Evolutionary conservation across 2,888 invertebrate genomes (phyloP), one percentile per base, ranked within the genome.

Genomic region (Cantharis nigra): DNA sequence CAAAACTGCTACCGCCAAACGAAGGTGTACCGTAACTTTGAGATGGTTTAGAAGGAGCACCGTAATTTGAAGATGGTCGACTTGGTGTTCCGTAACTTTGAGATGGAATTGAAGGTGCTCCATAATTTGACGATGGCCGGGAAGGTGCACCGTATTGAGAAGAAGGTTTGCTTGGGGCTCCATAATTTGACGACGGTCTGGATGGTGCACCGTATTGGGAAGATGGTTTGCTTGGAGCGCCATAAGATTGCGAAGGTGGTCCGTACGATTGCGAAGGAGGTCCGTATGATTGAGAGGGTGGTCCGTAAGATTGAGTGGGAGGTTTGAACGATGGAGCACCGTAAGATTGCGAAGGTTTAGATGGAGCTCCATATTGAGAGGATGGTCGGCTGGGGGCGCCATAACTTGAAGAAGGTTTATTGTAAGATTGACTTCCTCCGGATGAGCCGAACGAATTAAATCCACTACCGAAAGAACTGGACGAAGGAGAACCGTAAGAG

Each of bases 1-100:
- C 65, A 13, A 67, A 67, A 78, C 81, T 86, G 65, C 81, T 0
- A 86, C 85, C 82, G n/a, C 49, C 49, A 5, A 49, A 49, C n/a
- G 85, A 82, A 80, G 85, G 86, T 7, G 85, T 83, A 28, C 85
- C 85, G 33, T 83, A 83, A 20, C 78, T 78, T 13, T 70, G 18
- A 9, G 80, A 78, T 26, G 78, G 80, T 67, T 67, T 67, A 13
- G 30, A 71, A 67, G 81, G 79, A 23, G 71, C 70, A 5, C 90
- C 89, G 76, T 90, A 90, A 64, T 87, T 88, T 70, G 87, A 88
- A 1, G 90, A 89, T 11, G 69, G 26, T 14, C 65, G 49, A 26
- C 74, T 49, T 7, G 49, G 49, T 49, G 49, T 49, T 69, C 71
- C 75, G 23, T 62, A 71, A 49, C 65, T 69, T 65, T 81, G 79